Base-by-base conservation (phyloP, 2,888 invertebrate genomes). In the Xestobium rufovillosum region DNA sequence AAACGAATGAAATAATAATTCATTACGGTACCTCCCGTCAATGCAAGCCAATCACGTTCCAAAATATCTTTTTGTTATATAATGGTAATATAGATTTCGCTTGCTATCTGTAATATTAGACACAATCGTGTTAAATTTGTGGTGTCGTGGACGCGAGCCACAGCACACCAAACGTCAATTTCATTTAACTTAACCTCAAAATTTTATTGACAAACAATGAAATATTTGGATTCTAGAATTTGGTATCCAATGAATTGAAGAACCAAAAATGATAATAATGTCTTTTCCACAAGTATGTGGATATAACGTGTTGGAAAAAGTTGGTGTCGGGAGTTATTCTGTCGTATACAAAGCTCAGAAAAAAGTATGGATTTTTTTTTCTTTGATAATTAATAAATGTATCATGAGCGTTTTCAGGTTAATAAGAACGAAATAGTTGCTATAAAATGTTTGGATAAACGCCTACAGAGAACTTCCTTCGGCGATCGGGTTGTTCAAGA, bases 161-260 rank as follows among this genome's bases (percentile, higher is more conserved):
- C n/a, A n/a, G n/a, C n/a, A n/a, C n/a, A n/a, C n/a, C n/a, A n/a
- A n/a, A n/a, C n/a, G n/a, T n/a, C n/a, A n/a, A n/a, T n/a, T n/a
- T n/a, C n/a, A n/a, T n/a, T n/a, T n/a, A n/a, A n/a, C n/a, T 19
- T 19, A 19, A 19, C 23, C 23, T 19, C 23, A 19, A 19, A 19
- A 19, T 19, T 19, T 8, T 19, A 19, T 8, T 19, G 23, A 19
- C 23, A 19, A 19, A 19, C n/a, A 19, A 19, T 19, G n/a, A 19
- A 6, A 19, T 19, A 8, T n/a, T 19, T 19, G n/a, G n/a, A n/a
- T n/a, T n/a, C n/a, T n/a, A n/a, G n/a, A n/a, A n/a, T n/a, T n/a
- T n/a, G n/a, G n/a, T n/a, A n/a, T n/a, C n/a, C n/a, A n/a, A n/a
- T n/a, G n/a, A n/a, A n/a, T n/a, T n/a, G n/a, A 19, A 19, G 23